A percentile compares a stretch with the other conserved stretches of the same genome.
These are phyloP conservation scores for honey bee (Apis mellifera) DNA, from an alignment of 1,140 invertebrate genomes.

Conservation along the genomic window Amel_HAv3.1 CM009941.2:1188501-1189000, in stretches of 20 bases:
- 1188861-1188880: conserved; percentile 1
- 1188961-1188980: background rate
- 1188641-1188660: conserved; percentile 17
- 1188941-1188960: background rate
- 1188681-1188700: background rate
- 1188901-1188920: background rate
- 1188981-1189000: background rate
- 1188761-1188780: no score
- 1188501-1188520: no score
- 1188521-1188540: no score
- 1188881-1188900: background rate
- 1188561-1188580: no score
- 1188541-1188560: no score
- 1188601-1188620: background rate
- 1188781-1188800: background rate
- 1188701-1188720: background rate
- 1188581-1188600: no score
- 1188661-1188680: background rate
- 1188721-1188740: conserved; percentile 4
- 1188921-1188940: background rate
- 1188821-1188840: no score
- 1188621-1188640: conserved; percentile 1
- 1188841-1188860: no score
- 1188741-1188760: background rate
- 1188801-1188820: no score